phyloP scores from a whole-genome alignment of 2,888 invertebrate species.

The Orchestes rusci region DNA sequence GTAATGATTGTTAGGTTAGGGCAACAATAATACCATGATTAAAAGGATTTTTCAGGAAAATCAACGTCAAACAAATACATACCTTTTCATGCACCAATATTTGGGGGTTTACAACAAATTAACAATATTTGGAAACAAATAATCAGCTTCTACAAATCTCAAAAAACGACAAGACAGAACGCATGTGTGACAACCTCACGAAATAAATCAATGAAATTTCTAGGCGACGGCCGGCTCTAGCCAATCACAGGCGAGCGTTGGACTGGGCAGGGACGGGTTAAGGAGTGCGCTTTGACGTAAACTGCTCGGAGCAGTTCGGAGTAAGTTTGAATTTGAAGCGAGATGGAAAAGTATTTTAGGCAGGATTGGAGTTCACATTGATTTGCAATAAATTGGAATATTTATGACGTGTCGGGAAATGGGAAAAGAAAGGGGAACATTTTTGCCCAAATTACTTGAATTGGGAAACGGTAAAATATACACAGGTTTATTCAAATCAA shows the following conservation, averaged over 20 bases:
- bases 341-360: background rate
- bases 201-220: constrained; percentile 16
- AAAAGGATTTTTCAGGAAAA: no score
- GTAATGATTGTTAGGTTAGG: constrained; percentile 28
- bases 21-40: no score
- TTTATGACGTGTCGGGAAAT: no score
- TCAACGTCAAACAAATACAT: constrained; percentile 1
- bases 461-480: no score
- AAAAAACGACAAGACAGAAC: constrained; percentile 10
- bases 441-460: no score
- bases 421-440: no score
- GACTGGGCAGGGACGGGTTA: background rate
- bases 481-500: no score
- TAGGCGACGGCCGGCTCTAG: constrained; percentile 1
- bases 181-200: constrained; percentile 13
- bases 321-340: no score
- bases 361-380: no score
- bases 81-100: constrained; percentile 1
- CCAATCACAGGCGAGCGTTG: constrained; percentile 10
- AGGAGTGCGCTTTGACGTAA: no score
- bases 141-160: constrained; percentile 10
- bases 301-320: no score
- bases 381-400: no score
- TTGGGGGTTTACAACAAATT: constrained; percentile 2
- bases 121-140: constrained; percentile 19